A percentile compares a stretch with the other conserved stretches of the same genome.
Conservation (phyloP, 2,888 invertebrate species). For the Brenthis ino region DNA sequence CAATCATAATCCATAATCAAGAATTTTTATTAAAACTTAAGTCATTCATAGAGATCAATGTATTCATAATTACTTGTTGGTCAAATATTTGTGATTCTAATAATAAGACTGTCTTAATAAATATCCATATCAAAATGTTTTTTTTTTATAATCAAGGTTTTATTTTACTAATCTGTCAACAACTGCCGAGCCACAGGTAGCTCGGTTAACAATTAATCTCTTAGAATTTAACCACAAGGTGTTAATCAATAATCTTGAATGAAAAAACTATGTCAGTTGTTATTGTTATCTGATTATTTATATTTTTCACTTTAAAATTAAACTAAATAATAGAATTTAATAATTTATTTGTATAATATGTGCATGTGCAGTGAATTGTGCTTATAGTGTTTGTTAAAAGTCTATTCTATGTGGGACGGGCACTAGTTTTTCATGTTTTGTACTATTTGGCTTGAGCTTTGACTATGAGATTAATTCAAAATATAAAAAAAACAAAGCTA, state of each 20-base stretch:
- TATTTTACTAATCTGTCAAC: background rate
- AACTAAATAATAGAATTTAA: conserved; percentile 10
- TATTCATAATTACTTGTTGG: background rate
- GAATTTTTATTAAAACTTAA: background rate
- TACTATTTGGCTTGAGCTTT: conserved; percentile 60
- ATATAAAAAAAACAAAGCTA: conserved; percentile 30
- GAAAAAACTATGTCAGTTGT: background rate
- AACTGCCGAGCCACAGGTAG: too few species aligned
- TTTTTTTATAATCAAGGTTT: background rate
- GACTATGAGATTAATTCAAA: conserved; percentile 24
- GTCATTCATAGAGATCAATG: background rate
- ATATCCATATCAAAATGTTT: background rate
- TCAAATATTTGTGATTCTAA: conserved; percentile 9
- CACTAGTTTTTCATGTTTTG: conserved; percentile 55
- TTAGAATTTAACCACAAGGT: too few species aligned
- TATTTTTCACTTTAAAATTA: conserved; percentile 8
- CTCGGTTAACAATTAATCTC: too few species aligned
- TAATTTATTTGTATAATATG: conserved; percentile 44
- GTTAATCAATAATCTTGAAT: background rate
- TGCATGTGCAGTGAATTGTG: conserved; percentile 47
- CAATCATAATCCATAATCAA: conserved; percentile 38
- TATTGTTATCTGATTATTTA: background rate
- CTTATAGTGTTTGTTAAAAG: conserved; percentile 34
- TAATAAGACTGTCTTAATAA: conserved; percentile 17
- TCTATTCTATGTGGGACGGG: conserved; percentile 61